Evolutionary conservation across 2,113 vertebrate species (phyloP).

Genomic region (Orthonyx spaldingii): DNA sequence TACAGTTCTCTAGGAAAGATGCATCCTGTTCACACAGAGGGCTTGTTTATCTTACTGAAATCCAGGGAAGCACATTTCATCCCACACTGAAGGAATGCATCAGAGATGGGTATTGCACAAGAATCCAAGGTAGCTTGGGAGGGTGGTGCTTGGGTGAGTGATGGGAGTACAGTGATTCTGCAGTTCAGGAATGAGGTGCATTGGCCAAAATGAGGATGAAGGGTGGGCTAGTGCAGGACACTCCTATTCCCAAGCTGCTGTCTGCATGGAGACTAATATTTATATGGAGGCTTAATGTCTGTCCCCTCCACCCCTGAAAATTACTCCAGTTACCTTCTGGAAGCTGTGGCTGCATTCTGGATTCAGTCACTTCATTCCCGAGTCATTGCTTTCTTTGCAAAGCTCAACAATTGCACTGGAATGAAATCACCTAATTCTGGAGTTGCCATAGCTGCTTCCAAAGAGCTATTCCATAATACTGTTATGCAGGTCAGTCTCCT

Average conservation of each 20-base stretch:
- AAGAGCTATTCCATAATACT: background rate
- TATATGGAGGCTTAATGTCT: slow-evolving; percentile 13
- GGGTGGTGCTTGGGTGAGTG: slow-evolving; percentile 4
- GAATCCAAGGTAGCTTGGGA: slow-evolving; percentile 9
- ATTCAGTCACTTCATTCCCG: background rate
- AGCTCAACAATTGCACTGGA: background rate
- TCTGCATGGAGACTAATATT: slow-evolving; percentile 40
- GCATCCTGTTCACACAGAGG: background rate
- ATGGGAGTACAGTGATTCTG: slow-evolving; percentile 12
- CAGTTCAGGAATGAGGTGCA: slow-evolving; percentile 41
- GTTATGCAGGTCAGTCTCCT: background rate
- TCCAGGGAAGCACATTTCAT: background rate
- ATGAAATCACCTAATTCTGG: slow-evolving; percentile 10
- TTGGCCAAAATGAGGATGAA: slow-evolving; percentile 35
- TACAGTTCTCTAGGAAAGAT: background rate
- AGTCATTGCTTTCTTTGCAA: background rate
- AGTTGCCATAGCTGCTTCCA: background rate
- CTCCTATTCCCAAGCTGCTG: slow-evolving; percentile 48
- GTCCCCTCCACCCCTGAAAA: slow-evolving; percentile 30
- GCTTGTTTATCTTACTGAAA: background rate
- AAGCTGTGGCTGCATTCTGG: background rate
- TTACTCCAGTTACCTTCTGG: slow-evolving; percentile 39
- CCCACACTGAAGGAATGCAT: background rate
- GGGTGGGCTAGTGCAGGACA: slow-evolving; percentile 32
- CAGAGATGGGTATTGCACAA: background rate